Conservation (phyloP, 2,797 vertebrate species). For the Platalea minor region DNA sequence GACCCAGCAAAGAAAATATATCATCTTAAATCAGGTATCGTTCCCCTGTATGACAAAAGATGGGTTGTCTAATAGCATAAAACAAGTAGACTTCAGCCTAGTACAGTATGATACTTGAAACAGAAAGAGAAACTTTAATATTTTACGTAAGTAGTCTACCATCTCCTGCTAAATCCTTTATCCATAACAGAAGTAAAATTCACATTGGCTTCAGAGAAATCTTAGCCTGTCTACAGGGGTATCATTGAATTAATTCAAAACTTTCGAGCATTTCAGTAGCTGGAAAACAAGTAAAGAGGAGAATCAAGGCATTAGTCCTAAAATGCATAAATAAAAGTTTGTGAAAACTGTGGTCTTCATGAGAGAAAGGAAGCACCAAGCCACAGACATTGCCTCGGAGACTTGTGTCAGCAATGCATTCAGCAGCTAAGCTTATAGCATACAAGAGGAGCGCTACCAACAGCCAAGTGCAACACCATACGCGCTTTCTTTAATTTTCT, state of each 20-base stretch:
- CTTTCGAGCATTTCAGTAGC: background rate
- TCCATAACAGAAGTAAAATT: background rate
- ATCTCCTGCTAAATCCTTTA: background rate
- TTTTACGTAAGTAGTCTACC: background rate
- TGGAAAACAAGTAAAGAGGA: background rate
- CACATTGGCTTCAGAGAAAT: background rate
- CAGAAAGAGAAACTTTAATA: background rate
- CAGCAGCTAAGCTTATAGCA: background rate
- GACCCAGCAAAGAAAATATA: constrained; percentile 17
- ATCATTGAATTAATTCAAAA: background rate
- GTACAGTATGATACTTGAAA: background rate
- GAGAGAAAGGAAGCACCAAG: background rate
- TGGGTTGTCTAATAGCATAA: constrained; percentile 25
- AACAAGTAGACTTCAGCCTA: background rate
- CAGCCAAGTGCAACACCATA: background rate
- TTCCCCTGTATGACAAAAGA: background rate
- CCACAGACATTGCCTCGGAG: background rate
- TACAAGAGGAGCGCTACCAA: background rate
- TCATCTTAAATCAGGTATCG: constrained; percentile 28
- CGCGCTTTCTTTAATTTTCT: background rate
- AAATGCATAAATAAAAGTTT: background rate
- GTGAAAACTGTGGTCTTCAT: background rate
- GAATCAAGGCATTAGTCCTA: background rate
- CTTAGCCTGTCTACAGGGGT: background rate
- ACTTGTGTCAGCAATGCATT: fast-evolving